Conservation (phyloP, 2,888 invertebrate species). For the Campaea margaritaria region DNA sequence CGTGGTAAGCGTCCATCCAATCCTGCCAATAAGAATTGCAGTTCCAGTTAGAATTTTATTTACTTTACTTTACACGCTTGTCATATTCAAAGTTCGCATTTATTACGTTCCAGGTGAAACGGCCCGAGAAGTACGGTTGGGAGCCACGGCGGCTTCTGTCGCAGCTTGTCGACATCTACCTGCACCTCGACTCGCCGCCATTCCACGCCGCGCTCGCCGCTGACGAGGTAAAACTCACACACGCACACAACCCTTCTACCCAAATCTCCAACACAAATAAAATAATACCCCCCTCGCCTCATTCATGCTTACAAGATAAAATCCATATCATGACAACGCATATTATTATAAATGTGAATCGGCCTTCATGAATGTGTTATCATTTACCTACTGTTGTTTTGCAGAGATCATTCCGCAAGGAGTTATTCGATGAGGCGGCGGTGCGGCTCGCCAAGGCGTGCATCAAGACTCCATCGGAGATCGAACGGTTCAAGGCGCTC, state of each 20-base stretch:
- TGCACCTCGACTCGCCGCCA: conserved; percentile 96
- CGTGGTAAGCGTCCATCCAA: too few relatives aligned
- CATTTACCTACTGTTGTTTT: conserved; percentile 36
- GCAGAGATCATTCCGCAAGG: conserved; percentile 96
- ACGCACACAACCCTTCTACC: background rate
- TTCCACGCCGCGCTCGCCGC: conserved; percentile 97
- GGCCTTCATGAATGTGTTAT: background rate
- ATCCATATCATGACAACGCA: too few relatives aligned
- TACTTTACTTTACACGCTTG: background rate
- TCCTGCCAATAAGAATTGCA: too few relatives aligned
- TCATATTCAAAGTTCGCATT: background rate
- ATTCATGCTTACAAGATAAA: too few relatives aligned
- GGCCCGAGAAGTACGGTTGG: conserved; percentile 98
- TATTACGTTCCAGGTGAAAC: conserved; percentile 87
- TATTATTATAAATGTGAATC: too few relatives aligned
- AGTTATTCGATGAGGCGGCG: conserved; percentile 96
- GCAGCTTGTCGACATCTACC: conserved; percentile 97
- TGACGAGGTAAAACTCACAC: conserved; percentile 91
- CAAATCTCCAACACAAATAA: background rate
- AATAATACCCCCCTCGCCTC: background rate
- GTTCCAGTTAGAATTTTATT: too few relatives aligned
- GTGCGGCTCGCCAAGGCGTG: conserved; percentile 91
- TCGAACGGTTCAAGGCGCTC: conserved; percentile 93
- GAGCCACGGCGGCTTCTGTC: conserved; percentile 96
- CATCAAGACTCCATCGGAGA: conserved; percentile 94